Base-by-base conservation (phyloP, 2,113 vertebrate genomes). In the Notarius quadriscutis region DNA sequence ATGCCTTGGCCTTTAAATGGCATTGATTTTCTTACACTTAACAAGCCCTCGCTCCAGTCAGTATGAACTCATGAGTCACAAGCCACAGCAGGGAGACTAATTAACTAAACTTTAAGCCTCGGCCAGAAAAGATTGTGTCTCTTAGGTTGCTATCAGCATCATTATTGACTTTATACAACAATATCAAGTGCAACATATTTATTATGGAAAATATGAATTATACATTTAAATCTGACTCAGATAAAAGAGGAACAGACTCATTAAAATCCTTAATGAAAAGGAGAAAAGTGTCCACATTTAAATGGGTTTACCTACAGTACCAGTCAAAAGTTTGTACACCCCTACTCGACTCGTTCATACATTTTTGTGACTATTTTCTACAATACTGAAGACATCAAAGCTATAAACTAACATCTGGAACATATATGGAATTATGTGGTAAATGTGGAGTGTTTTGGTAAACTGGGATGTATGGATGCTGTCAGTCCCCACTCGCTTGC, bases 1-100 rank as follows among this genome's bases (percentile, higher is more conserved):
- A 81, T 80, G 83, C 87, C 74, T 89, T 87, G 85, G 85, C 87
- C 86, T 90, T 88, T 91, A 91, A 88, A 92, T 91, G 69, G 67
- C 86, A 86, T 58, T 27, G 86, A 74, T 90, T 84, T 90, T 82
- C 85, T 90, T 87, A 77, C 72, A 7, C 86, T 57, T 79, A 85
- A 84, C 85, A 82, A 89, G 80, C 75, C 57, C 20, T 86, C 77
- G 65, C 78, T 74, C 30, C 84, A 65, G 62, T 86, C 77, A 88
- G 83, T 87, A 90, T 80, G 62, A 27, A 81, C 60, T 88, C n/a
- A 65, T 87, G 86, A 84, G 72, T 83, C 84, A 86, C 72, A 84
- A 5, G 57, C 9, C 89, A 67, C 89, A 57, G 84, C 58, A 72
- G 87, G 85, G 81, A 77, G 65, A 34, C 84, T 86, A 80, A 90